phyloP scores from a whole-genome alignment of 2,888 invertebrate species.

The Phania funesta region DNA sequence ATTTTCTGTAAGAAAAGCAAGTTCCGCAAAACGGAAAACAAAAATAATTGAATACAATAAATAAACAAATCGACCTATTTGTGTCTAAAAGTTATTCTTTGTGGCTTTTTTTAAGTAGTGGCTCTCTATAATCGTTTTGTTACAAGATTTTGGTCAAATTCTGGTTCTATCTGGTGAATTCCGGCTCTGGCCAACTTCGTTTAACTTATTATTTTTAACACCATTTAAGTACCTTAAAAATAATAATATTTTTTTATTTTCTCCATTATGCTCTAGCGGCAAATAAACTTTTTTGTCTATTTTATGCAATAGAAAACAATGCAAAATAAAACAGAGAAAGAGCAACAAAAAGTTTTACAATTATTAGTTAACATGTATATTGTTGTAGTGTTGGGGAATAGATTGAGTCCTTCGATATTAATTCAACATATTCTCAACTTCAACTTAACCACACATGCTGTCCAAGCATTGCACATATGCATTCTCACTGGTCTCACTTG shows the following conservation, averaged over 20 bases:
- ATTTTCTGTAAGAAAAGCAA: no score
- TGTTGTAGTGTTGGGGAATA: not conserved
- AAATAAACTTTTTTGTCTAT: not conserved
- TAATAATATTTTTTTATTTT: not conserved
- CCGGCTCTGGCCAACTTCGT: not conserved
- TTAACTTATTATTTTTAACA: not conserved
- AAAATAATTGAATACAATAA: no score
- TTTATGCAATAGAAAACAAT: not conserved
- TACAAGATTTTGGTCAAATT: no score
- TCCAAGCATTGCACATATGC: not conserved
- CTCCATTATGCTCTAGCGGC: not conserved
- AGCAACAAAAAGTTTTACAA: not conserved
- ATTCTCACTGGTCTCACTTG: not conserved
- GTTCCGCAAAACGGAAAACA: no score
- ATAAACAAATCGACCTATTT: no score
- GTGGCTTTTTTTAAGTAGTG: no score
- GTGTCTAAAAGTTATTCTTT: no score
- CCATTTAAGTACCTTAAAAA: not conserved
- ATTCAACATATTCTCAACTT: slow-evolving; percentile 22
- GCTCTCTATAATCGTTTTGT: no score
- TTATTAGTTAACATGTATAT: slow-evolving; percentile 17
- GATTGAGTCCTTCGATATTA: slow-evolving; percentile 23
- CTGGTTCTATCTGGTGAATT: no score
- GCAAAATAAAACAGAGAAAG: not conserved
- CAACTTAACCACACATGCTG: not conserved